Conservation (phyloP, 2,797 vertebrate species). For the Squalus acanthias region DNA sequence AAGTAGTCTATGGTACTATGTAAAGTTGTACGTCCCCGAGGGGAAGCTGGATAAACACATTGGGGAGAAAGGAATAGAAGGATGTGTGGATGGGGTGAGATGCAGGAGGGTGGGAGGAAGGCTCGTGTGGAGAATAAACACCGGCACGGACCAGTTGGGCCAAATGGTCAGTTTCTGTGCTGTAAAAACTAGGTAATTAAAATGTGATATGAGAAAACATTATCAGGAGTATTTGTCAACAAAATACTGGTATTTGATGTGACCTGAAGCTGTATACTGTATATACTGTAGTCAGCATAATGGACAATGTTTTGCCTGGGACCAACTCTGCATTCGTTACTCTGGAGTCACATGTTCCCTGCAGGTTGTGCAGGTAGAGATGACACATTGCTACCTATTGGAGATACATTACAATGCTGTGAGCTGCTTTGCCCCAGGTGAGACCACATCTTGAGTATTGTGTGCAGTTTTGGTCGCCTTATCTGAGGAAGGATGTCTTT, state of each 20-base stretch:
- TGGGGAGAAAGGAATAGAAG: not conserved
- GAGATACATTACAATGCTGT: not conserved
- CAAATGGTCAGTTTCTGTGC: not conserved
- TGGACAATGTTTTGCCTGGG: not conserved
- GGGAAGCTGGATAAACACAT: not conserved
- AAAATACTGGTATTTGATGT: not conserved
- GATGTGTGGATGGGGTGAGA: not conserved
- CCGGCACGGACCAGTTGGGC: not conserved
- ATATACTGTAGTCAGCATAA: not conserved
- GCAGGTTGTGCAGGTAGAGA: not conserved
- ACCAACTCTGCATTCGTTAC: not conserved
- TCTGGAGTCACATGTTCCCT: not conserved
- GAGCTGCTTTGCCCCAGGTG: not conserved
- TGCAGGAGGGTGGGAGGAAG: too few species aligned
- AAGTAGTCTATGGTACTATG: not conserved
- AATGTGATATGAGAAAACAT: not conserved
- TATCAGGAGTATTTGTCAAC: not conserved
- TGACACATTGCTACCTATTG: not conserved
- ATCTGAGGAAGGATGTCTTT: too few species aligned
- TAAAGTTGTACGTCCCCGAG: not conserved
- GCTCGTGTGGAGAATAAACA: not conserved
- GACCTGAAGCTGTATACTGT: not conserved
- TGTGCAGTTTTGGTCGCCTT: too few species aligned
- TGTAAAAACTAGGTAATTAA: not conserved
- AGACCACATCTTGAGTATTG: too few species aligned